phyloP scores from a whole-genome alignment of 2,113 vertebrate genomes.

The Mirounga angustirostris region DNA sequence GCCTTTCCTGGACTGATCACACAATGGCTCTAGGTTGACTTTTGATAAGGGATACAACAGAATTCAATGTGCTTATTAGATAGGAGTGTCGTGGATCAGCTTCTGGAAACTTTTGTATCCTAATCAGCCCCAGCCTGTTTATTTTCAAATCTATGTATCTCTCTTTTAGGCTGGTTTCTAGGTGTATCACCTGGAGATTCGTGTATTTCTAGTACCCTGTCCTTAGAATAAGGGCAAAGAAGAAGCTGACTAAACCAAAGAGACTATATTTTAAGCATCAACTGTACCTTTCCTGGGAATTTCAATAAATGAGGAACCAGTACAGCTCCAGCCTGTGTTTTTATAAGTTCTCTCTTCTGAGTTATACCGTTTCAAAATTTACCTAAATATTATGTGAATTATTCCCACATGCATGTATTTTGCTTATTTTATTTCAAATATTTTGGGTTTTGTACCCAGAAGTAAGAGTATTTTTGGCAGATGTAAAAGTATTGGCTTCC shows the following conservation, averaged over 20 bases:
- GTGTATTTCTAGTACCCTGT: conserved; percentile 33
- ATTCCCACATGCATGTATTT: neutral
- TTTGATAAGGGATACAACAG: conserved; percentile 57
- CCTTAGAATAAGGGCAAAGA: neutral
- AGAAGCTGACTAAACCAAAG: conserved; percentile 17
- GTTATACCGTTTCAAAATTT: conserved; percentile 11
- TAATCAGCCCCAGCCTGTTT: conserved; percentile 34
- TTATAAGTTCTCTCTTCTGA: neutral
- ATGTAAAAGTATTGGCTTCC: neutral
- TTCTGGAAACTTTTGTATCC: conserved; percentile 57
- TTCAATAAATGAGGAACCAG: neutral
- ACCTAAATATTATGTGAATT: conserved; percentile 51
- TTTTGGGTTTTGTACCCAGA: conserved; percentile 12
- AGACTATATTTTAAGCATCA: neutral
- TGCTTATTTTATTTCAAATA: conserved; percentile 49
- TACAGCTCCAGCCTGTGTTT: neutral
- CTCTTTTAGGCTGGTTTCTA: conserved; percentile 58
- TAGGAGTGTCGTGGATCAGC: neutral
- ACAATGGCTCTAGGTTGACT: conserved; percentile 35
- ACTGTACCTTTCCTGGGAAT: neutral
- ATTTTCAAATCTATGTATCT: conserved; percentile 34
- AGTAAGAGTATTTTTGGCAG: conserved; percentile 14
- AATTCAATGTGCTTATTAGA: conserved; percentile 46
- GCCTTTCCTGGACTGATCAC: conserved; percentile 37
- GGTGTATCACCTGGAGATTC: conserved; percentile 45